Percentiles rank a stretch among this genome's conserved stretches.
These are phyloP conservation scores for Paralichthys olivaceus DNA, from an alignment of 2,113 vertebrate species.

Conservation along the genomic window DNA sequence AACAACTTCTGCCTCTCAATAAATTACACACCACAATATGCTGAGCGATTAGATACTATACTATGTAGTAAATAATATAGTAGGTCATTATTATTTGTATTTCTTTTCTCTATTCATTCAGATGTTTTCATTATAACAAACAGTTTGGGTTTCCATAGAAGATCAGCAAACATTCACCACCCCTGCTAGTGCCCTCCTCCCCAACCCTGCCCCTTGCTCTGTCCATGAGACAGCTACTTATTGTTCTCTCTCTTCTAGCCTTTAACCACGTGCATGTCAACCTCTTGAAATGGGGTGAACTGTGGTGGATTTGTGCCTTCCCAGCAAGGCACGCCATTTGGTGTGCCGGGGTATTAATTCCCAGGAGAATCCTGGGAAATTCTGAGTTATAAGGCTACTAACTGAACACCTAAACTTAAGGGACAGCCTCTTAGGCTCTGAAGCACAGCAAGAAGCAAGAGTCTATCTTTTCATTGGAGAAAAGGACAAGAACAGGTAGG, in stretches of 20 bases:
- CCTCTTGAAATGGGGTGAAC: constrained; percentile 46
- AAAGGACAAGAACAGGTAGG: constrained; percentile 44
- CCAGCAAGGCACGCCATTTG: constrained; percentile 28
- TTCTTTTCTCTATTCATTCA: not conserved
- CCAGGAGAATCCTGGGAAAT: constrained; percentile 1
- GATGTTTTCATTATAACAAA: not conserved
- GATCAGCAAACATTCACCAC: not conserved
- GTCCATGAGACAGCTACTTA: constrained; percentile 27
- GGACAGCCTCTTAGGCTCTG: not conserved
- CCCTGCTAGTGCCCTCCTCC: not conserved
- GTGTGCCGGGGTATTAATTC: constrained; percentile 33
- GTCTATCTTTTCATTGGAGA: not conserved
- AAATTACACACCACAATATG: no score
- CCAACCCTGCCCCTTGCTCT: not conserved
- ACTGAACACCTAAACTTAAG: constrained; percentile 21
- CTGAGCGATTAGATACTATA: no score
- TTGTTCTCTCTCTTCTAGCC: constrained; percentile 46
- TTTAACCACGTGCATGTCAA: constrained; percentile 44
- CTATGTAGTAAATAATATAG: no score
- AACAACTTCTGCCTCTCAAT: no score
- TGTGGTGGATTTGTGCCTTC: constrained; percentile 30
- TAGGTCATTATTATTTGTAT: no score
- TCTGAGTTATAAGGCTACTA: constrained; percentile 18
- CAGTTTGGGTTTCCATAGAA: not conserved
- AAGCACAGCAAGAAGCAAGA: not conserved